A percentile compares a stretch with the other conserved stretches of the same genome.
Conservation (phyloP, 1,140 invertebrate species). For the Pomacea maculata region DNA sequence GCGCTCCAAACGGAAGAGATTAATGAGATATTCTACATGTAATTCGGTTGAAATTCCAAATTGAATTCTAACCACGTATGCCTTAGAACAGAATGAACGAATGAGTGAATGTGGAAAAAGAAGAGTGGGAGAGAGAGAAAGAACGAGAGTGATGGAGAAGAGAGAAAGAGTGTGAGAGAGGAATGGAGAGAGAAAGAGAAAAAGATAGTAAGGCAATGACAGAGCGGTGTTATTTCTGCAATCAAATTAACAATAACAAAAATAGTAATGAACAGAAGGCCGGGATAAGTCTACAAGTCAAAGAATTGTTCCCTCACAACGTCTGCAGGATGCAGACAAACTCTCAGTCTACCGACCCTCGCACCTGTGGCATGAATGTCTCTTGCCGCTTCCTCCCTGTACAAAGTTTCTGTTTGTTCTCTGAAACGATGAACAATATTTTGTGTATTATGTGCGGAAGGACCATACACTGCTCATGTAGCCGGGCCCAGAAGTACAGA, state of each 20-base stretch:
- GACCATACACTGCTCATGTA: not conserved
- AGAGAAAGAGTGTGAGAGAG: not conserved
- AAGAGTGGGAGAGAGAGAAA: not conserved
- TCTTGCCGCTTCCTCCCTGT: no score
- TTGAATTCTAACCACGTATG: not conserved
- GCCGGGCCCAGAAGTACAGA: no score
- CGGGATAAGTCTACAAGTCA: not conserved
- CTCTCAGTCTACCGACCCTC: not conserved
- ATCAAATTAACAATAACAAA: constrained; percentile 1
- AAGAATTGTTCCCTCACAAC: not conserved
- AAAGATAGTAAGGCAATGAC: not conserved
- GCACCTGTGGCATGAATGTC: not conserved
- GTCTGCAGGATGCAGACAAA: not conserved
- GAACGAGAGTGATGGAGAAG: not conserved
- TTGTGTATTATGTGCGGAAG: not conserved
- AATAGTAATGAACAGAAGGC: not conserved
- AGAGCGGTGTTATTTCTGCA: not conserved
- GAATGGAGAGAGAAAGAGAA: constrained; percentile 1
- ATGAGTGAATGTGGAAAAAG: no score
- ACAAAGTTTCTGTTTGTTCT: no score
- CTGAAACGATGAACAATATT: no score
- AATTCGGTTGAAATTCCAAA: no score
- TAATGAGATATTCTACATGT: no score
- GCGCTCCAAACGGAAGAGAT: no score
- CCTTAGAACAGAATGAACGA: not conserved